Evolutionary conservation across 2,797 vertebrate species (phyloP), one percentile per base, ranked within the genome.

Genomic region (Paratrypauchen microcephalus): DNA sequence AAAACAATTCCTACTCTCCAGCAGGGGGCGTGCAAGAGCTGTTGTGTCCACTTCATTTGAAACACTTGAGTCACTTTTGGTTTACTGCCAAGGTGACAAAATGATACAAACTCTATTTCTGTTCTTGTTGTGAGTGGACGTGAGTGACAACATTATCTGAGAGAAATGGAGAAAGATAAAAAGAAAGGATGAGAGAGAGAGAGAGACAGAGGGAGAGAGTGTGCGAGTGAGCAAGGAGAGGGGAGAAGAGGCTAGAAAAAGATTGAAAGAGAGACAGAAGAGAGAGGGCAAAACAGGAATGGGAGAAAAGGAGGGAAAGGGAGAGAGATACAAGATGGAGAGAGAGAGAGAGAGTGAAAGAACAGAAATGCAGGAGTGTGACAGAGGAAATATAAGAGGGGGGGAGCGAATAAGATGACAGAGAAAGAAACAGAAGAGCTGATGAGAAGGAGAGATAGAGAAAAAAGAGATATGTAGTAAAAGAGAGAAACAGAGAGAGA

Each of bases 371-470:
- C 39, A 41, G 2, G 39, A 41, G 39, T 3, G 39, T 41, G 39
- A 41, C 11, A 41, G 8, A 71, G 32, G 52, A 39, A 21, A 28
- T 70, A 70, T 55, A 73, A 41, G 2, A 9, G 72, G 21, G 52
- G 32, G 24, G 26, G 70, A 70, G 57, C 73, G 69, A 28, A 24
- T 1, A 11, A 28, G 24, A 6, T 2, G 55, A 15, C 23, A 26
- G 1, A 56, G 13, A 89, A 94, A 76, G 36, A 39, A 11, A 39
- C 9, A 39, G 36, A 93, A 95, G 90, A 95, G 91, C 69, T 95
- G 93, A 50, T 89, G 93, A 77, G 93, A 95, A 39, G 11, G 32
- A 36, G 8, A 7, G 32, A 36, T 36, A 36, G 32, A 8, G 6
- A 39, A 39, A 39, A 12, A 39, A 39, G 36, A 41, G 39, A 12